Evolutionary conservation across 1,140 invertebrate genomes (phyloP).

Genomic region (Cyclargus thomasi): DNA sequence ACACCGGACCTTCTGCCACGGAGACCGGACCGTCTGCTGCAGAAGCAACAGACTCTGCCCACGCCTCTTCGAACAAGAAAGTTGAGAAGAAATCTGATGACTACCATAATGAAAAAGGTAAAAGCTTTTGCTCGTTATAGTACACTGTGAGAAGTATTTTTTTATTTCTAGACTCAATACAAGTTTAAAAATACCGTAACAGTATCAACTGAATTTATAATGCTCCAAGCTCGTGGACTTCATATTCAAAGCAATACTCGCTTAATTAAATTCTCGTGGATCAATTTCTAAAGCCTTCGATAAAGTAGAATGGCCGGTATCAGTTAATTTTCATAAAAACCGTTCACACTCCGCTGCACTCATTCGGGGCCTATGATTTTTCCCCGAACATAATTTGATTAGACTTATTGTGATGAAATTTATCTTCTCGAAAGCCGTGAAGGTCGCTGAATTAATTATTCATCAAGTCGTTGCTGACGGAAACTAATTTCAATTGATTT

Average conservation of each 20-base stretch:
- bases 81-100: constrained; percentile 38
- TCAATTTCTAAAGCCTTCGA: neutral
- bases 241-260: no score
- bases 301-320: neutral
- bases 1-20: constrained; percentile 20
- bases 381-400: constrained; percentile 8
- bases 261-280: neutral
- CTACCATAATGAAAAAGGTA: constrained; percentile 45
- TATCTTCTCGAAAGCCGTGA: constrained; percentile 14
- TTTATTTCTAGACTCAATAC: no score
- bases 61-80: constrained; percentile 45
- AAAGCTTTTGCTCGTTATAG: neutral
- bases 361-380: neutral
- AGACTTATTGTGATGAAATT: constrained; percentile 9
- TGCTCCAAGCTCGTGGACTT: no score
- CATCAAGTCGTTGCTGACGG: neutral
- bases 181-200: no score
- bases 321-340: neutral
- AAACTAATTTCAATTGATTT: neutral
- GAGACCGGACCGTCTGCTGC: constrained; percentile 27
- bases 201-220: no score
- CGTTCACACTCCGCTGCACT: neutral
- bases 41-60: constrained; percentile 34
- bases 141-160: no score
- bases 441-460: constrained; percentile 25